These are phyloP conservation scores for Pyrocephalus nanus DNA, from an alignment of 2,797 vertebrate genomes.

Conservation along the genomic window DNA sequence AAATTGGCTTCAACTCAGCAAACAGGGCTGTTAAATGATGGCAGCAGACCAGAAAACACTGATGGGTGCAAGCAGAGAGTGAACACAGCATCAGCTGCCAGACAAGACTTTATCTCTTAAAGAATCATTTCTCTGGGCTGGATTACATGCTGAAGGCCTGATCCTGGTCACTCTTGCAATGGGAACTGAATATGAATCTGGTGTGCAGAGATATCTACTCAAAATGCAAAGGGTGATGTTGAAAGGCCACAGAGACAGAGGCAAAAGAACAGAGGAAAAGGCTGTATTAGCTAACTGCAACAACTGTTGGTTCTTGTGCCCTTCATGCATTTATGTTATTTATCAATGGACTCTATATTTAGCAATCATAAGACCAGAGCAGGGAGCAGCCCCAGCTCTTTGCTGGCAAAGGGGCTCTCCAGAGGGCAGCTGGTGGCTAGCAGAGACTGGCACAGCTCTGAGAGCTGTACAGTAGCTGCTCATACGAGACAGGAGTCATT, in stretches of 20 bases:
- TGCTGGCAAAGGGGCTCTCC: background rate
- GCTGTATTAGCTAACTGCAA: background rate
- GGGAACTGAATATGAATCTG: background rate
- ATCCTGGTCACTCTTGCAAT: background rate
- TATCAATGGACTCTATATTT: slow-evolving; percentile 33
- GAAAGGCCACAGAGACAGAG: background rate
- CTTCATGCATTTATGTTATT: background rate
- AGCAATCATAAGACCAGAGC: background rate
- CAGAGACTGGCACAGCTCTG: slow-evolving; percentile 5
- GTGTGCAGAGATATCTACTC: background rate
- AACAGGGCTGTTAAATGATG: background rate
- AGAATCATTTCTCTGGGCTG: background rate
- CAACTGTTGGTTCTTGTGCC: background rate
- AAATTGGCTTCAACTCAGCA: background rate
- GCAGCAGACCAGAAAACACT: background rate
- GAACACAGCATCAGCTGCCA: background rate
- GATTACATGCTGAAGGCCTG: background rate
- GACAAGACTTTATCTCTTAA: background rate
- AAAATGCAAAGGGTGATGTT: background rate
- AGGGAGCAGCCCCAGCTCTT: background rate
- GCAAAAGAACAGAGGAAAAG: background rate
- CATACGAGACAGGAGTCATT: background rate
- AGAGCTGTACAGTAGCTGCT: background rate
- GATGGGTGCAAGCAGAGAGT: background rate
- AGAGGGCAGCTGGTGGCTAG: background rate